Evolutionary conservation across 2,888 invertebrate genomes (phyloP).

Genomic region (Polyploca ridens): DNA sequence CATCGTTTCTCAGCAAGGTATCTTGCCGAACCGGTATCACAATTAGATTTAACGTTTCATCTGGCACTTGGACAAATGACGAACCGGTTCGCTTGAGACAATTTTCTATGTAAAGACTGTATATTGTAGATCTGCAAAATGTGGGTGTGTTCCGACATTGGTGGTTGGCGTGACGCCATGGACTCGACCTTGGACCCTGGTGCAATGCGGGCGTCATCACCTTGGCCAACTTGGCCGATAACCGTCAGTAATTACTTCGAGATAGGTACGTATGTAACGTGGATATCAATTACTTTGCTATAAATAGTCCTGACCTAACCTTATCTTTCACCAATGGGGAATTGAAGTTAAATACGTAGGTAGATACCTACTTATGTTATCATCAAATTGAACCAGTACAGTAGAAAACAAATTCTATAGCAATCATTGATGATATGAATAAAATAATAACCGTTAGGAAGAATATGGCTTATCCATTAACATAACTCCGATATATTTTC

Average conservation of each 20-base stretch:
- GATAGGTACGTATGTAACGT: neutral
- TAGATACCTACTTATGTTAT: neutral
- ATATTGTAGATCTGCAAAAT: conserved; percentile 10
- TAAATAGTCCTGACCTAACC: neutral
- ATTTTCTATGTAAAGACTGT: neutral
- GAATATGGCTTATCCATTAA: neutral
- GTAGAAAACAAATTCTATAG: neutral
- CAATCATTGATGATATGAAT: neutral
- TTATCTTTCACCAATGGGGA: neutral
- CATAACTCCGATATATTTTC: neutral
- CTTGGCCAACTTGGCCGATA: conserved; percentile 43
- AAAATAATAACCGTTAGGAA: neutral
- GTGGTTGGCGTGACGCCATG: conserved; percentile 48
- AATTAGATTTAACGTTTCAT: no score
- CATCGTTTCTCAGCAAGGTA: no score
- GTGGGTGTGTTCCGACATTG: conserved; percentile 16
- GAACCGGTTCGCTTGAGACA: no score
- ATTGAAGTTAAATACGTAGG: neutral
- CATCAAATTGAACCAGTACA: neutral
- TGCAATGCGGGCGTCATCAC: conserved; percentile 54
- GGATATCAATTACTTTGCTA: conserved; percentile 8
- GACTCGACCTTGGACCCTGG: conserved; percentile 42
- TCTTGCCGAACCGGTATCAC: no score
- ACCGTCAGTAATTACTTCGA: conserved; percentile 10
- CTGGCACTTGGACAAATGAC: no score